phyloP scores from a whole-genome alignment of 2,888 invertebrate genomes.

The Bombylius discolor region DNA sequence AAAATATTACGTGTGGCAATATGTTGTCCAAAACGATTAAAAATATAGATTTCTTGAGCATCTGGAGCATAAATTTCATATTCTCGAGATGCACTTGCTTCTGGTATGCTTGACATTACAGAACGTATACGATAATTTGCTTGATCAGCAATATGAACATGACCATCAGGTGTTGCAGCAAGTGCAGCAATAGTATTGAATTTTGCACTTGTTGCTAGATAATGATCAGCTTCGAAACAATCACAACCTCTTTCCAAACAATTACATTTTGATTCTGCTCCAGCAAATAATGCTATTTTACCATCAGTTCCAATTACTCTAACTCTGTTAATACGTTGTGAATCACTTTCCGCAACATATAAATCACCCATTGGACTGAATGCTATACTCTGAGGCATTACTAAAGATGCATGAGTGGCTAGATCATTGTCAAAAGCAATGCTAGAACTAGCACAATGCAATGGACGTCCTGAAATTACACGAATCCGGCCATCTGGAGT shows the following conservation, averaged over 20 bases:
- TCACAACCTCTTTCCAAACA: conserved; percentile 84
- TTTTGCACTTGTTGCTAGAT: conserved; percentile 82
- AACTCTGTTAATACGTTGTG: conserved; percentile 83
- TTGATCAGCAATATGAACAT: conserved; percentile 91
- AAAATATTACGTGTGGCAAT: conserved; percentile 85
- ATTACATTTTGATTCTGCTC: conserved; percentile 86
- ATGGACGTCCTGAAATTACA: conserved; percentile 83
- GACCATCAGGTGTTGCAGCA: conserved; percentile 84
- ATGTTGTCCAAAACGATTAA: conserved; percentile 91
- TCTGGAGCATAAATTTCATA: conserved; percentile 93
- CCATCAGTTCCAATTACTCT: conserved; percentile 87
- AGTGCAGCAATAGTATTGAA: conserved; percentile 90
- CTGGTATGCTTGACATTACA: conserved; percentile 79
- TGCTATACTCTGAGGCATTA: conserved; percentile 88
- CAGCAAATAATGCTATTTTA: conserved; percentile 84
- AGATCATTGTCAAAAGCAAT: conserved; percentile 71
- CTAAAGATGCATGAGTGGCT: conserved; percentile 80
- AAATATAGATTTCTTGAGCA: conserved; percentile 87
- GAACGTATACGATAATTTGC: conserved; percentile 79
- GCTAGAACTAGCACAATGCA: conserved; percentile 79
- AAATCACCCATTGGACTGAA: conserved; percentile 86
- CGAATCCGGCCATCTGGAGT: conserved; percentile 83
- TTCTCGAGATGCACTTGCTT: conserved; percentile 67
- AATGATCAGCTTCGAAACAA: conserved; percentile 85
- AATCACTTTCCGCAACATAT: conserved; percentile 91